A percentile compares a stretch with the other conserved stretches of the same genome.
Conservation (phyloP, 2,888 invertebrate species). For the Prosapia bicincta region DNA sequence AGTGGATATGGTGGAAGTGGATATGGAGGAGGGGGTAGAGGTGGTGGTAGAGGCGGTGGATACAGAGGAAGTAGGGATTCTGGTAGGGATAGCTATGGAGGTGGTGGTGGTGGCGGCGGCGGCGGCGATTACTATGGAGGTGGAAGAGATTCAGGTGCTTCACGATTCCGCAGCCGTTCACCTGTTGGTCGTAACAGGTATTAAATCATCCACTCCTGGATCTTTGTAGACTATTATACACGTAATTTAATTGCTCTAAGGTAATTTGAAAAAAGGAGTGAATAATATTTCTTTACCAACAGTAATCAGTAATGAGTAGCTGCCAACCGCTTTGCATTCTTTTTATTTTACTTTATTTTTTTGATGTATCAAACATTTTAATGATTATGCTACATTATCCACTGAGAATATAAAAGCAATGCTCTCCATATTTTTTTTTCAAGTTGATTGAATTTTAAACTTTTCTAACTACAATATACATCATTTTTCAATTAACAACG, state of each 20-base stretch:
- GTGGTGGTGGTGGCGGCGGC: constrained; percentile 21
- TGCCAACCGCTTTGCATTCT: background rate
- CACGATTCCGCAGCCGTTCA: constrained; percentile 29
- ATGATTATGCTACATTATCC: too few relatives aligned
- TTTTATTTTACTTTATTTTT: too few relatives aligned
- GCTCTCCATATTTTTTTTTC: too few relatives aligned
- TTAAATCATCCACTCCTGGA: constrained; percentile 3
- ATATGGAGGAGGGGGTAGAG: constrained; percentile 11
- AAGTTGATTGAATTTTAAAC: too few relatives aligned
- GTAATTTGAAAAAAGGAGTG: background rate
- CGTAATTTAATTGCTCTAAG: background rate
- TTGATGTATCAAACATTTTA: too few relatives aligned
- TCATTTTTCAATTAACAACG: too few relatives aligned
- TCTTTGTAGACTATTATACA: background rate
- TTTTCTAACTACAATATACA: too few relatives aligned
- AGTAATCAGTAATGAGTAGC: background rate
- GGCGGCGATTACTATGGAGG: constrained; percentile 13
- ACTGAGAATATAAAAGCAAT: too few relatives aligned
- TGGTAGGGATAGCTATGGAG: constrained; percentile 13
- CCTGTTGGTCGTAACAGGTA: constrained; percentile 28
- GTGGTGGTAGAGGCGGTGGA: constrained; percentile 11
- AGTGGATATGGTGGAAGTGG: constrained; percentile 42
- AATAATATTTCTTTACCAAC: background rate
- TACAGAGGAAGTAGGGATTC: constrained; percentile 7
- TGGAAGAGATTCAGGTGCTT: constrained; percentile 17